Base-by-base conservation (phyloP, 2,797 vertebrate genomes). In the Catamblyrhynchus diadema region DNA sequence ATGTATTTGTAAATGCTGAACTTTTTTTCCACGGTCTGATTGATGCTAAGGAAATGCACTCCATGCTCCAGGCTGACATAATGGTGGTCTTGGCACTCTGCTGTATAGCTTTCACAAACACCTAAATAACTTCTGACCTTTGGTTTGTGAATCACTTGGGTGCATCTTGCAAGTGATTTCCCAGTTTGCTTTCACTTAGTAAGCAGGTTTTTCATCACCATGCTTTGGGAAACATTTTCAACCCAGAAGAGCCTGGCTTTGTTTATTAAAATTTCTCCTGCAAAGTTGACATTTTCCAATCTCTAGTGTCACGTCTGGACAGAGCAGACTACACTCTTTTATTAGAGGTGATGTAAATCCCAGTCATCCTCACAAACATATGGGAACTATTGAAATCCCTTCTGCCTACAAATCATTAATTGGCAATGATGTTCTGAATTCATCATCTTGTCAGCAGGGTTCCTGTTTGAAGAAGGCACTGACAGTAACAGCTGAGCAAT, bases 391-490 rank as follows among this genome's bases (percentile, higher is more conserved):
- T 94, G 91, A 92, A 95, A 91, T 91, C 92, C 78, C 84, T 96
- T 94, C 79, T 95, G 95, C 94, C 91, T 94, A 90, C 95, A 96
- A 94, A 95, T 95, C 91, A 86, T 92, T 97, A 95, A 96, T 93
- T 96, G 95, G 83, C 80, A 94, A 45, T 22, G 10, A 93, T 89
- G 67, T 79, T 91, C 74, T 86, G 86, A 94, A 95, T 97, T 90
- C 88, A 94, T 97, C 86, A 94, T 95, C 86, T 95, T 96, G 96
- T 95, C 96, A 95, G 75, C 92, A 73, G 86, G 90, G 75, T 90
- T 92, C 81, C 89, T 95, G 90, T 90, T 88, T 94, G 88, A 86
- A 92, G 90, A 90, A 94, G 77, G 61, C 84, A 91, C 75, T 87
- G 91, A 71, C 91, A 94, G 93, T 86, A 94, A 91, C 66, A 90